Evolutionary conservation across 53 echinoderm and acorn worm genomes (phyloP).

Genomic region (Apostichopus leukothele): DNA sequence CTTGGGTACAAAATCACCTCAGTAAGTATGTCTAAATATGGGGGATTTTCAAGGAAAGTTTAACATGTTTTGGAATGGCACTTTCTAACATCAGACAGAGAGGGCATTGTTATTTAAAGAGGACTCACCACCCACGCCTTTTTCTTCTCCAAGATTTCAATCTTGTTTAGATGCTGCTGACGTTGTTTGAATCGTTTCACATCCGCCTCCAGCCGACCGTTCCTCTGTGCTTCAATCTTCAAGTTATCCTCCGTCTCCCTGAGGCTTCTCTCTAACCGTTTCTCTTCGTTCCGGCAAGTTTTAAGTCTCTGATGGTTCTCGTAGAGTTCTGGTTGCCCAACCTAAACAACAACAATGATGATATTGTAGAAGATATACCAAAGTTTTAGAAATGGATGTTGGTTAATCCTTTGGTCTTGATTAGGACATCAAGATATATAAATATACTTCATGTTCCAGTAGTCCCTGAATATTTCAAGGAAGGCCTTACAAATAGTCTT

Average conservation of each 20-base stretch:
- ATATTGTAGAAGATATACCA: too few relatives aligned
- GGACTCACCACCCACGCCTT: slow-evolving; percentile 86
- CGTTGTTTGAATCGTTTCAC: slow-evolving; percentile 75
- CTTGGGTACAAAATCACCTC: too few relatives aligned
- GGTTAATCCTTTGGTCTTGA: background rate
- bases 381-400: background rate
- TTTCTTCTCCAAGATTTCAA: slow-evolving; percentile 90
- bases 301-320: slow-evolving; percentile 77
- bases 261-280: slow-evolving; percentile 61
- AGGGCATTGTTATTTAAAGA: too few relatives aligned
- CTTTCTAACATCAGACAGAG: too few relatives aligned
- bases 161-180: slow-evolving; percentile 79
- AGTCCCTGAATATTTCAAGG: too few relatives aligned
- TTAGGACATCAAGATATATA: background rate
- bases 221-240: slow-evolving; percentile 64
- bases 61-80: too few relatives aligned
- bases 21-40: too few relatives aligned
- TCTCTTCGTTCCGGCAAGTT: slow-evolving; percentile 67
- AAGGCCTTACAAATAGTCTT: too few relatives aligned
- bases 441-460: too few relatives aligned
- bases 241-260: slow-evolving; percentile 68
- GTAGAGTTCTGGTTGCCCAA: slow-evolving; percentile 75
- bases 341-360: slow-evolving; percentile 59
- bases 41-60: too few relatives aligned
- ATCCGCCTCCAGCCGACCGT: slow-evolving; percentile 80